Base-by-base conservation (phyloP, 2,797 vertebrate genomes). In the Helostoma temminkii region DNA sequence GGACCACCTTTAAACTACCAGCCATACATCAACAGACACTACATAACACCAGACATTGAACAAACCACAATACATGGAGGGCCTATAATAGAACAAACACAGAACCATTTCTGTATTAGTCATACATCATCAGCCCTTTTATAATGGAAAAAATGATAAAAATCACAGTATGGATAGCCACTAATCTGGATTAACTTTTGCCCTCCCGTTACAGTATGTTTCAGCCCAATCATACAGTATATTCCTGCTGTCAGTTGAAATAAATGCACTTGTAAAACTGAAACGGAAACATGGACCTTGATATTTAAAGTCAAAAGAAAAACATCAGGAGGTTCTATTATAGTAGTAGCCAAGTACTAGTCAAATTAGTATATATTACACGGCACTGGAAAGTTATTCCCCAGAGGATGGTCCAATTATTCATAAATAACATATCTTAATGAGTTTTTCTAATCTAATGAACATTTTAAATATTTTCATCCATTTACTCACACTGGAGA, bases 1-100 rank as follows among this genome's bases (percentile, higher is more conserved):
- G 76, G 82, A 81, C 79, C 83, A 80, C 84, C 82, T 82, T 84
- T 80, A 81, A 76, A 85, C 75, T 62, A 76, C 67, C 41, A 63
- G 74, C 71, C 76, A 83, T 82, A 74, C 74, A 90, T 89, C 87
- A 90, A 71, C 12, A 55, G 48, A 78, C 71, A 80, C 45, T 25
- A 49, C 26, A 25, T 57, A 71, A 66, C 66, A 76, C 16, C 74
- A 74, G 60, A 61, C 69, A 72, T 5, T 37, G 41, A 73, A 78
- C 48, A 60, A 55, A 69, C 30, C 22, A 55, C 26, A 76, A 41
- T 56, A 78, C 62, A 71, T 43, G 73, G 62, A 55, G 41, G 1
- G n/a, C 36, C 39, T 47, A 14, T 62, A 54, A 72, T 3, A 52
- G 21, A 54, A 55, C 46, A 73, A 64, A 45, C 52, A 78, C 46